Base-by-base conservation (phyloP, 1,140 invertebrate genomes). In the Sarcophaga bullata region DNA sequence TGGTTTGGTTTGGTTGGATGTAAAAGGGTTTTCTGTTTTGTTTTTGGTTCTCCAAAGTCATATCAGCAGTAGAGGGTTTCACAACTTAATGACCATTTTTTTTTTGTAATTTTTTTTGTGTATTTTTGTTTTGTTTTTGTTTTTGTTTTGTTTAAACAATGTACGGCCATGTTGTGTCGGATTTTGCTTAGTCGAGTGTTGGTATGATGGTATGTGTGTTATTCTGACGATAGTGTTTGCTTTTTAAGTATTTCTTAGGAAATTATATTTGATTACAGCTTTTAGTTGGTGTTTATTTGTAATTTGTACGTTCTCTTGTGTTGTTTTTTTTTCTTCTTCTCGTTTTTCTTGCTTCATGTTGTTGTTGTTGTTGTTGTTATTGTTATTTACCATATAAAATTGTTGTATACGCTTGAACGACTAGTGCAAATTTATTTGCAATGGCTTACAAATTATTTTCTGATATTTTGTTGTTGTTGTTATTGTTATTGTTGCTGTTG, bases 211-310 rank as follows among this genome's bases (percentile, higher is more conserved):
- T n/a, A n/a, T 58, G 6, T 58, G 54, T n/a, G 54, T 13, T 37
- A 37, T 37, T n/a, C 1, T 37, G 4, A 37, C 1, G 25, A 1
- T 37, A 37, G 25, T 37, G 25, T 37, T 37, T 37, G 25, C 25
- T 37, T 37, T 37, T 58, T 68, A 68, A 68, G 62, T 68, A 68
- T 76, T 78, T 78, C 75, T 50, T 50, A 17, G 49, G 75, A 78
- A 78, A 78, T 78, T 78, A 78, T 78, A 78, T 78, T 78, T 78
- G 75, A 78, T 78, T 78, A 50, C 75, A 25, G 50, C 75, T 78
- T 78, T 50, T 19, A 78, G 75, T 50, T 78, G 49, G 75, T 78
- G 75, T 78, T 78, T 78, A 78, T 78, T 78, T 81, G 47, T 62
- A 81, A 62, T 81, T 50, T 76, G 10, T 76, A 10, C 37, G 46